Conservation (phyloP, 2,888 invertebrate species). For the Leistus spinibarbis region DNA sequence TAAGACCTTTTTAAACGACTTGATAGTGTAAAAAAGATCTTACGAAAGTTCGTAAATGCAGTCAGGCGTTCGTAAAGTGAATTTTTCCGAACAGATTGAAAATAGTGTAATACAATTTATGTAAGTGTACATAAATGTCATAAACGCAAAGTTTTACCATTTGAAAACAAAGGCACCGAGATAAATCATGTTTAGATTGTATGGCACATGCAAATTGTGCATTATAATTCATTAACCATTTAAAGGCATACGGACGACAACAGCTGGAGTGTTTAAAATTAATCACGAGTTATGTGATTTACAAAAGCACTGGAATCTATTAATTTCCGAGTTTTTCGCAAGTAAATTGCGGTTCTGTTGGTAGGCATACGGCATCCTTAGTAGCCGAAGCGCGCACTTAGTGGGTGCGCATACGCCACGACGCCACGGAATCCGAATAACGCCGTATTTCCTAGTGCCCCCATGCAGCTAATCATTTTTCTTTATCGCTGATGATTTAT, state of each 20-base stretch:
- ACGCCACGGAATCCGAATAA: neutral
- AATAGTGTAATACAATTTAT: too few relatives aligned
- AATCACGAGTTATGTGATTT: constrained; percentile 6
- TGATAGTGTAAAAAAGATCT: too few relatives aligned
- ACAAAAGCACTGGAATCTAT: constrained; percentile 12
- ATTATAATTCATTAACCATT: constrained; percentile 5
- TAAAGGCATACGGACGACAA: neutral
- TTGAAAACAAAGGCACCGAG: neutral
- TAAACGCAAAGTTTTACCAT: neutral
- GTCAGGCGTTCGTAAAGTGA: too few relatives aligned
- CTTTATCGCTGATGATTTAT: neutral
- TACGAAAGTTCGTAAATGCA: too few relatives aligned
- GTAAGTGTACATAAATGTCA: too few relatives aligned
- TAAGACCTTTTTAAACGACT: too few relatives aligned
- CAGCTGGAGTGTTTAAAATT: neutral
- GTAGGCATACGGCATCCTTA: too few relatives aligned
- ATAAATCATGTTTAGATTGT: neutral
- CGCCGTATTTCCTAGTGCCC: neutral
- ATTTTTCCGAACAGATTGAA: too few relatives aligned
- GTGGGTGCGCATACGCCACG: neutral
- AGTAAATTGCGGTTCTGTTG: constrained; percentile 1
- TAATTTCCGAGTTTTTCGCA: constrained; percentile 2
- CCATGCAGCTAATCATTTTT: neutral
- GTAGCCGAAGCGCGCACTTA: neutral
- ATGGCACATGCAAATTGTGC: neutral